A percentile compares a stretch with the other conserved stretches of the same genome.
phyloP scores from a whole-genome alignment of 2,888 invertebrate genomes.

The Amiota minor region DNA sequence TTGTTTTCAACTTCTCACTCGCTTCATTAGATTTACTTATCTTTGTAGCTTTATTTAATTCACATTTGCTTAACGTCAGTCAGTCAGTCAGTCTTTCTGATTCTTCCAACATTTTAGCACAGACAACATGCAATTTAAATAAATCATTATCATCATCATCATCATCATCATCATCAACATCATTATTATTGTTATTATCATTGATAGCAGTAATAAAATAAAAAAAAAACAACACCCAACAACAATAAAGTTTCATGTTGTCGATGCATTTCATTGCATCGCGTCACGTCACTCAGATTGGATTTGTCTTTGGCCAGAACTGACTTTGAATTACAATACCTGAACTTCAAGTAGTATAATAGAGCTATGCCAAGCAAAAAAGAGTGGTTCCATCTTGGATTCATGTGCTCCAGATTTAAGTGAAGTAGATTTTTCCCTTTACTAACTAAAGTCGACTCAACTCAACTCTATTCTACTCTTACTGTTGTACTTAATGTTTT shows the following conservation, averaged over 20 bases:
- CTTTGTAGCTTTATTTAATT: not conserved
- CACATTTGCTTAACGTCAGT: not conserved
- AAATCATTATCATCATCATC: conserved; percentile 62
- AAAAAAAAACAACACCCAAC: conserved; percentile 15
- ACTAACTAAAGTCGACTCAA: not conserved
- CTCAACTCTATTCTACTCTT: not conserved
- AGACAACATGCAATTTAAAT: conserved; percentile 67
- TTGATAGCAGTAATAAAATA: not conserved
- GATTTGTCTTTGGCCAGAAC: not conserved
- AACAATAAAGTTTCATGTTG: conserved; percentile 37
- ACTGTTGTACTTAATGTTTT: conserved; percentile 49
- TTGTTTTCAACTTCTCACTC: not conserved
- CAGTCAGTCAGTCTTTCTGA: conserved; percentile 34
- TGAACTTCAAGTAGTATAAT: not conserved
- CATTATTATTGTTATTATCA: no score
- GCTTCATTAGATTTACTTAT: not conserved
- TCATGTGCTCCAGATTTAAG: conserved; percentile 23
- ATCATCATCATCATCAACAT: no score
- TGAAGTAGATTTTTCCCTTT: conserved; percentile 1
- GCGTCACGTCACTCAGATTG: not conserved
- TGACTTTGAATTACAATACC: conserved; percentile 2
- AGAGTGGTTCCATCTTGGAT: not conserved
- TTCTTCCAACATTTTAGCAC: conserved; percentile 22
- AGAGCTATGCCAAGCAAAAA: not conserved
- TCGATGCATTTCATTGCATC: conserved; percentile 44